phyloP scores from a whole-genome alignment of 2,113 vertebrate species.

The Charina bottae region DNA sequence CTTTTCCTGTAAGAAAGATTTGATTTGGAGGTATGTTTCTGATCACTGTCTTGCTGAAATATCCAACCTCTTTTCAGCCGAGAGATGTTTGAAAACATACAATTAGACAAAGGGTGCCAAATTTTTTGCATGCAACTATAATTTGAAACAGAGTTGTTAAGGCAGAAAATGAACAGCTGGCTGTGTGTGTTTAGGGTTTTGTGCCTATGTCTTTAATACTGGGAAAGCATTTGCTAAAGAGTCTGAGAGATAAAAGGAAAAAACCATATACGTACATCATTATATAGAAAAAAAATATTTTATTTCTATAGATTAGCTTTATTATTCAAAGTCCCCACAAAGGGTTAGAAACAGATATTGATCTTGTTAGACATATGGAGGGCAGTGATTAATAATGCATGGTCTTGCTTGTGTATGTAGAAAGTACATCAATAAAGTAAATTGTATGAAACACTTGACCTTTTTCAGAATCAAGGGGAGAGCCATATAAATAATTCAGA shows the following conservation, averaged over 20 bases:
- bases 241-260: background rate
- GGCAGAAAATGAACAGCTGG: background rate
- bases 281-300: background rate
- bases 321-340: conserved; percentile 23
- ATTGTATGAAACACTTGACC: background rate
- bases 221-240: conserved; percentile 15
- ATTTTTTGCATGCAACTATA: background rate
- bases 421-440: conserved; percentile 42
- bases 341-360: conserved; percentile 25
- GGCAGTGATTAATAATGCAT: conserved; percentile 25
- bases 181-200: background rate
- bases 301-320: background rate
- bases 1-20: background rate
- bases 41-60: background rate
- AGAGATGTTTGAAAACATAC: background rate
- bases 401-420: conserved; percentile 43
- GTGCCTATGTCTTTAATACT: background rate
- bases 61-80: background rate
- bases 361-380: conserved; percentile 25
- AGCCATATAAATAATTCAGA: background rate
- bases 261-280: background rate
- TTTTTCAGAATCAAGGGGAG: conserved; percentile 26
- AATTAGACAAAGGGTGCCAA: background rate
- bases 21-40: background rate
- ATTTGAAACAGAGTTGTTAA: background rate